Percentiles rank a stretch among this genome's conserved stretches.
These are phyloP conservation scores for Pycnonotus jocosus DNA, from an alignment of 2,113 vertebrate genomes.

Conservation along the genomic window DNA sequence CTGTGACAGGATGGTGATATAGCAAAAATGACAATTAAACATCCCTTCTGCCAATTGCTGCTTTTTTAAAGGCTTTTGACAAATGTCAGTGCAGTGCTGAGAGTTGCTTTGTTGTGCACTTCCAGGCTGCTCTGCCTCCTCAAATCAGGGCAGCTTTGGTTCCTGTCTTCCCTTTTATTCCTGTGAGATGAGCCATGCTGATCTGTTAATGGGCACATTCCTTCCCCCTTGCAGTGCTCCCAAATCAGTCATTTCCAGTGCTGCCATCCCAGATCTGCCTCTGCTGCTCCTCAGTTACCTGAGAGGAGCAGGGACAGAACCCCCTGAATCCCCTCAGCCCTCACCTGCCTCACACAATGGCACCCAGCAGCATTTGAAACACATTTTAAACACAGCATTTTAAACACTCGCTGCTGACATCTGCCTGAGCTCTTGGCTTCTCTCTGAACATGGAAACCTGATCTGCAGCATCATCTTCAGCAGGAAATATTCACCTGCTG, in stretches of 20 bases:
- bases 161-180: conserved; percentile 12
- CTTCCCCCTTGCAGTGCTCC: neutral
- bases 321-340: too few relatives aligned
- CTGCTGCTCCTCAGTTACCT: neutral
- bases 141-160: neutral
- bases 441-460: neutral
- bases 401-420: neutral
- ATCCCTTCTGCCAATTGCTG: neutral
- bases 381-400: neutral
- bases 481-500: neutral
- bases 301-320: neutral
- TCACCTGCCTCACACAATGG: neutral
- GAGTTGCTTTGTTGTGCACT: neutral
- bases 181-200: conserved; percentile 49
- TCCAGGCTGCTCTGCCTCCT: neutral
- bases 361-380: neutral
- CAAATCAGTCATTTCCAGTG: neutral
- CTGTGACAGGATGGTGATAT: neutral
- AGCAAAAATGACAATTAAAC: neutral
- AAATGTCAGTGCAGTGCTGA: neutral
- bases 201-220: conserved; percentile 17
- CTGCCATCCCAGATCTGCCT: neutral
- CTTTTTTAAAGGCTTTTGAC: neutral
- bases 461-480: neutral
- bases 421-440: neutral